Percentiles rank a stretch among this genome's conserved stretches.
Conservation (phyloP, 2,113 vertebrate species). For the Megaptera novaeangliae region DNA sequence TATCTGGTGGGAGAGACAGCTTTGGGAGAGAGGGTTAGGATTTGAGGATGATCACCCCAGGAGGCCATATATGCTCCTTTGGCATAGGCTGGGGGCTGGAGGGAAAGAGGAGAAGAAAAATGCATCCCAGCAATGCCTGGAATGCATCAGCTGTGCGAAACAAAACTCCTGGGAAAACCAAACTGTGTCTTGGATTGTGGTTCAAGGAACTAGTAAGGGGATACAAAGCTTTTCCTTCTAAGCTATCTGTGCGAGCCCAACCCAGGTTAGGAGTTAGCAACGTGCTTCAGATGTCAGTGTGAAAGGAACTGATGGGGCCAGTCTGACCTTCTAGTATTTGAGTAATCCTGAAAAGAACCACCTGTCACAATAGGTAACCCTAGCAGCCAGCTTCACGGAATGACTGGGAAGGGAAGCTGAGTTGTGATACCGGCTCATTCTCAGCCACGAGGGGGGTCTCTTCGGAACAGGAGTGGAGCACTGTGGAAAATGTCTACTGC, state of each 20-base stretch:
- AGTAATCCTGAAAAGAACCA: conserved; percentile 48
- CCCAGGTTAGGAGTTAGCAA: conserved; percentile 38
- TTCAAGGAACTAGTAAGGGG: conserved; percentile 50
- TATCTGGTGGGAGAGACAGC: background rate
- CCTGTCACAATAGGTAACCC: conserved; percentile 39
- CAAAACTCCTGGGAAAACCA: conserved; percentile 73
- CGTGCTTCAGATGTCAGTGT: background rate
- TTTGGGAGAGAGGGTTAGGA: background rate
- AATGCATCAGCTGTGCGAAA: conserved; percentile 70
- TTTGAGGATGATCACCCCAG: background rate
- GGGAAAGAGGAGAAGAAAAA: conserved; percentile 59
- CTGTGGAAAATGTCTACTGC: background rate
- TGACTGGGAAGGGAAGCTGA: background rate
- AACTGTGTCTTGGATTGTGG: conserved; percentile 37
- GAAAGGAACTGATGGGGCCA: background rate
- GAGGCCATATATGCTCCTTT: background rate
- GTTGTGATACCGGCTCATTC: background rate
- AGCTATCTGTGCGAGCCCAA: background rate
- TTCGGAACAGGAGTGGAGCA: background rate
- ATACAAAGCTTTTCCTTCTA: conserved; percentile 40
- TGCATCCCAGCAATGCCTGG: conserved; percentile 58
- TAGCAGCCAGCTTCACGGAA: background rate
- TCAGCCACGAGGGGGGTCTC: background rate
- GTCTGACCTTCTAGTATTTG: conserved; percentile 32
- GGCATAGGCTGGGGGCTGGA: background rate